Evolutionary conservation across 2,797 vertebrate genomes (phyloP).

Genomic region (Chaunax sp.): DNA sequence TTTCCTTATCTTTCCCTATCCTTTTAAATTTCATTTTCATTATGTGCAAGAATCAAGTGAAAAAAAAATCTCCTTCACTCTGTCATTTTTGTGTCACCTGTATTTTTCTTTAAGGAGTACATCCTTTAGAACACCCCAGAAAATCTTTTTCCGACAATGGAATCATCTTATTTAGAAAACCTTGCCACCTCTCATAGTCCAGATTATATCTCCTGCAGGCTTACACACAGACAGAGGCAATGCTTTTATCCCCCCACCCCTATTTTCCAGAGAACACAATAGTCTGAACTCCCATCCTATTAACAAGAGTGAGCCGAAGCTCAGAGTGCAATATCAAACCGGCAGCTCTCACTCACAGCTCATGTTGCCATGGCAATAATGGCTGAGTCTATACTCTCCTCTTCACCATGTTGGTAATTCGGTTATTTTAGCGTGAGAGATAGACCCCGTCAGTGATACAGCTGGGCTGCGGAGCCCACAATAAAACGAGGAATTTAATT

Average conservation of each 20-base stretch:
- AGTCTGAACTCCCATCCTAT: conserved; percentile 62
- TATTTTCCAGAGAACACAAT: conserved; percentile 61
- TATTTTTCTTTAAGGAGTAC: conserved; percentile 1
- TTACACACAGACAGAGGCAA: conserved; percentile 22
- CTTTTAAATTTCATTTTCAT: conserved; percentile 6
- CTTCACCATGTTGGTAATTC: conserved; percentile 63
- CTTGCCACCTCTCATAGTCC: conserved; percentile 22
- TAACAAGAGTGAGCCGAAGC: conserved; percentile 55
- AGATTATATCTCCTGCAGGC: conserved; percentile 53
- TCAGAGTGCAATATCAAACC: conserved; percentile 68
- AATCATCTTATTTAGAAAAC: conserved; percentile 46
- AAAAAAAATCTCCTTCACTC: neutral
- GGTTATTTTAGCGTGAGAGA: conserved; percentile 68
- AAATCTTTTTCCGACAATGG: neutral
- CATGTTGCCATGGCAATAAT: conserved; percentile 80
- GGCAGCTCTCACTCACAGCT: conserved; percentile 48
- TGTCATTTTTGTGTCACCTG: conserved; percentile 2
- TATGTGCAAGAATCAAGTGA: neutral
- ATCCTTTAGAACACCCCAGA: conserved; percentile 9
- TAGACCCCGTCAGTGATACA: conserved; percentile 47
- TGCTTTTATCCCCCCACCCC: conserved; percentile 22
- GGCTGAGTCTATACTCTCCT: conserved; percentile 65
- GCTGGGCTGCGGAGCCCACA: conserved; percentile 52
- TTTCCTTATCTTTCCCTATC: neutral
- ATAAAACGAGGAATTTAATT: conserved; percentile 66